Conservation (phyloP, 2,113 vertebrate genomes). For the Condylura cristata region DNA sequence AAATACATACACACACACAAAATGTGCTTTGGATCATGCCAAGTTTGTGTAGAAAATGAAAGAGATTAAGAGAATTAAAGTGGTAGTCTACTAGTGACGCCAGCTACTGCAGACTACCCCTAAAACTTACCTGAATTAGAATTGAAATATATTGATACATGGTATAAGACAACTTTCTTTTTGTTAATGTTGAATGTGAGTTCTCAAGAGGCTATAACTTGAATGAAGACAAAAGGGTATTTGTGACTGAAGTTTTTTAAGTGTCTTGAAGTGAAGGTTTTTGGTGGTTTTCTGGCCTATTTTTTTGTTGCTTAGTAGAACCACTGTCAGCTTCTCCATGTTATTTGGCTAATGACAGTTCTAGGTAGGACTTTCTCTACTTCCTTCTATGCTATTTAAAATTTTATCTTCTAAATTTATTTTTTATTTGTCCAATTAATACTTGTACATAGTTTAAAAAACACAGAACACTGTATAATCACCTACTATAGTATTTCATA, state of each 20-base stretch:
- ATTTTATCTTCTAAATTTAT: background rate
- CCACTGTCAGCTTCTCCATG: rapidly evolving
- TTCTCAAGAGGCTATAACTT: background rate
- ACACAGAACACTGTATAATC: background rate
- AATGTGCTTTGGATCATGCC: background rate
- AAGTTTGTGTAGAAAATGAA: background rate
- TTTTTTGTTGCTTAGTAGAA: background rate
- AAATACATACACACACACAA: background rate
- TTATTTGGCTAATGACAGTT: rapidly evolving
- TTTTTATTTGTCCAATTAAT: background rate
- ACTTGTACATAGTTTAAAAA: background rate
- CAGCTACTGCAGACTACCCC: background rate
- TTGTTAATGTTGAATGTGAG: background rate
- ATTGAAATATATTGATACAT: background rate
- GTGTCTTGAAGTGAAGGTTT: background rate
- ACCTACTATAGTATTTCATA: background rate
- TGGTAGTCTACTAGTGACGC: background rate
- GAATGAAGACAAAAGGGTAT: too few relatives aligned
- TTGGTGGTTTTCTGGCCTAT: background rate
- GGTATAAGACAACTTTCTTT: background rate
- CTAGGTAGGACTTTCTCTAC: too few relatives aligned
- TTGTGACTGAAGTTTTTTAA: too few relatives aligned
- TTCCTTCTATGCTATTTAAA: background rate
- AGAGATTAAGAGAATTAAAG: too few relatives aligned
- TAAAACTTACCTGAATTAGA: background rate